Evolutionary conservation across 1,140 invertebrate genomes (phyloP).

Genomic region (Chionoecetes opilio): DNA sequence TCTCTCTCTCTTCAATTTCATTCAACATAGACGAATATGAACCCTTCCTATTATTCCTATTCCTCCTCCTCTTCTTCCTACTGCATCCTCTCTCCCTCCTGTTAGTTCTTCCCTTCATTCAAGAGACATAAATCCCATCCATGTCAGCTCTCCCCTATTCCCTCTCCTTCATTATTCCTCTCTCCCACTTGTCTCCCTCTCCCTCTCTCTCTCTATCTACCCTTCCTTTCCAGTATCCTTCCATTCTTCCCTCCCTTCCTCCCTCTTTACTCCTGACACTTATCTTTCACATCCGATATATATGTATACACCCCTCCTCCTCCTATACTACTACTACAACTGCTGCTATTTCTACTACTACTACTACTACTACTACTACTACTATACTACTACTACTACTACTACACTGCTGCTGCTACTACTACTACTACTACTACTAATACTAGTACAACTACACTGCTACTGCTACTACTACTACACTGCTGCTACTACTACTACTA

Average conservation of each 20-base stretch:
- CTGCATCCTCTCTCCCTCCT: background rate
- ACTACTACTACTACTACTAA: background rate
- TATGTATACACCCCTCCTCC: background rate
- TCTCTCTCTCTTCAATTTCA: background rate
- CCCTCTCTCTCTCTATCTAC: background rate
- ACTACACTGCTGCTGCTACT: background rate
- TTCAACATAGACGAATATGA: background rate
- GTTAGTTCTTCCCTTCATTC: background rate
- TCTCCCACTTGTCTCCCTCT: background rate
- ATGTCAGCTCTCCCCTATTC: background rate
- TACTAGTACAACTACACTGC: no score
- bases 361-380: background rate
- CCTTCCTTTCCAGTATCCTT: background rate
- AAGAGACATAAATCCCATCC: background rate
- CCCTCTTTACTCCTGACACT: background rate
- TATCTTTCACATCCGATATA: background rate
- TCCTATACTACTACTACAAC: background rate
- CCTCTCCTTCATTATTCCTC: background rate
- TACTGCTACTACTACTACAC: background rate
- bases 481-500: background rate
- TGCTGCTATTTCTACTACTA: background rate
- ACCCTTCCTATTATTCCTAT: background rate
- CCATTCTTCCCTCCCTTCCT: background rate
- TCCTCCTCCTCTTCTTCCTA: background rate
- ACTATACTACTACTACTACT: background rate